A percentile compares a stretch with the other conserved stretches of the same genome.
Evolutionary conservation across 2,888 invertebrate species (phyloP).

Genomic region (Bellardia bayeri): DNA sequence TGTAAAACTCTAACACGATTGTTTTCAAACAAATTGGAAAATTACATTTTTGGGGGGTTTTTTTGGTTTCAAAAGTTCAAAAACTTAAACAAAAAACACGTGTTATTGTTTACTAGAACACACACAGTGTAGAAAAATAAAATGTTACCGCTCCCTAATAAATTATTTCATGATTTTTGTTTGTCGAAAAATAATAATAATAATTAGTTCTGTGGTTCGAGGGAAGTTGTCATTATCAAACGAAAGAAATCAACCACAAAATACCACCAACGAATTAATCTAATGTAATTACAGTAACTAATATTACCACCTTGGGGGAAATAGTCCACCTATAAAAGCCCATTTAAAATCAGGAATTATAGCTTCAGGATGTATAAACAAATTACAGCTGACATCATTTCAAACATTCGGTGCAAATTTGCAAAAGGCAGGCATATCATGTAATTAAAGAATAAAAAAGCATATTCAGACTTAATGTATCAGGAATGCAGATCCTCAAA

Average conservation of each 20-base stretch:
- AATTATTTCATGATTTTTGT: constrained; percentile 44
- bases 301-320: not conserved
- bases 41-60: not conserved
- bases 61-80: not conserved
- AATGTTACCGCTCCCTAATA: constrained; percentile 58
- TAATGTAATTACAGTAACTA: not conserved
- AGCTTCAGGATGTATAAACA: too few species aligned
- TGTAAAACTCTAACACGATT: too few species aligned
- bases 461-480: too few species aligned
- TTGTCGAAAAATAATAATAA: constrained; percentile 40
- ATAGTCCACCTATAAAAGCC: not conserved
- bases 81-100: constrained; percentile 54
- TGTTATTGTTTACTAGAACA: constrained; percentile 49
- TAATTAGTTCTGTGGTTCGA: constrained; percentile 23
- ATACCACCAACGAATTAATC: constrained; percentile 39
- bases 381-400: too few species aligned
- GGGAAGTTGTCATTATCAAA: constrained; percentile 38
- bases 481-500: too few species aligned
- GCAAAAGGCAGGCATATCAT: too few species aligned
- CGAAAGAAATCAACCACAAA: constrained; percentile 24
- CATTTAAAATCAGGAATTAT: too few species aligned
- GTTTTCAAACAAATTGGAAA: constrained; percentile 5
- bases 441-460: too few species aligned
- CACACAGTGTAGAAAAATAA: constrained; percentile 1
- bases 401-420: too few species aligned